These are phyloP conservation scores for Thereva nobilitata DNA, from an alignment of 2,888 invertebrate genomes.

Conservation along the genomic window DNA sequence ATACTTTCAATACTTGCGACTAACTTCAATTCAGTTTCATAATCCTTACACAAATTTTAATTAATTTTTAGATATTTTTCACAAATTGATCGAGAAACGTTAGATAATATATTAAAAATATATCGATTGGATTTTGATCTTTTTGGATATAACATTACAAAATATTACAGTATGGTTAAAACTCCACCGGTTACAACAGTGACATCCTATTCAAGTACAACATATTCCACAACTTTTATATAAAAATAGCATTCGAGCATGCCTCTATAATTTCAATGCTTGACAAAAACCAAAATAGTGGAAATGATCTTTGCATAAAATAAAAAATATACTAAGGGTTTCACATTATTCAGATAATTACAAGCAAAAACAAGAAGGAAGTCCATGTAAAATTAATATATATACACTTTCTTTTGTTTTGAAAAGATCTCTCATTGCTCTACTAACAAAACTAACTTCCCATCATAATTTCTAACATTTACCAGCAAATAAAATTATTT, in stretches of 20 bases:
- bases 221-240: constrained; percentile 14
- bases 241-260: not conserved
- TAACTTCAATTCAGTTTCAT: not conserved
- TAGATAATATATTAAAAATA: constrained; percentile 65
- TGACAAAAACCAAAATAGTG: too few relatives aligned
- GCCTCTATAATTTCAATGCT: too few relatives aligned
- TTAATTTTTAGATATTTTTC: constrained; percentile 59
- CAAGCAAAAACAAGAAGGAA: too few relatives aligned
- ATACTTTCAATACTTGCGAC: not conserved
- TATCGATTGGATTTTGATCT: constrained; percentile 71
- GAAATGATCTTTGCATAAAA: too few relatives aligned
- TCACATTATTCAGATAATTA: too few relatives aligned
- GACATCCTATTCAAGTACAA: constrained; percentile 29
- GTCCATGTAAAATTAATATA: too few relatives aligned
- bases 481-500: too few relatives aligned
- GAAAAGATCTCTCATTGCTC: too few relatives aligned
- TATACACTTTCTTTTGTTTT: too few relatives aligned
- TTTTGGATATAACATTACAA: constrained; percentile 66
- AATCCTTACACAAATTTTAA: not conserved
- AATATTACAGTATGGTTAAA: constrained; percentile 62
- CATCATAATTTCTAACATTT: too few relatives aligned
- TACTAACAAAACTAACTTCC: too few relatives aligned
- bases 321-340: too few relatives aligned
- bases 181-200: constrained; percentile 49
- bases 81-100: constrained; percentile 62